Percentiles rank a stretch among this genome's conserved stretches.
Evolutionary conservation across 1,140 invertebrate species (phyloP).

Genomic region (Drosophila baimaii): DNA sequence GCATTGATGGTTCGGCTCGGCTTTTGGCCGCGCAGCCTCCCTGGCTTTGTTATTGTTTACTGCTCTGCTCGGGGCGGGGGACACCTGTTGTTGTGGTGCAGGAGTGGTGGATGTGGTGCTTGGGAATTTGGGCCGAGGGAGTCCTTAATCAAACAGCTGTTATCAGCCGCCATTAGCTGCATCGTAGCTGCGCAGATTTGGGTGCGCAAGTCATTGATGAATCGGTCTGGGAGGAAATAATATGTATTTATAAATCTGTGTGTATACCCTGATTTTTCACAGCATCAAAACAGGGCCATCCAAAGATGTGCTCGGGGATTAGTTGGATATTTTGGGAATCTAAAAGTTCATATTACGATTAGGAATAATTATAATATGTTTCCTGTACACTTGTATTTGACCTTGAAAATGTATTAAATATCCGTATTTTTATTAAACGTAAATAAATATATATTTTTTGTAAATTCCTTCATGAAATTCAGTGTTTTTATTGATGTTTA

Average conservation of each 20-base stretch:
- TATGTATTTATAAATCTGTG: slow-evolving; percentile 6
- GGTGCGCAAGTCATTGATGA: slow-evolving; percentile 74
- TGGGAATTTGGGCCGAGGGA: slow-evolving; percentile 17
- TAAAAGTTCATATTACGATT: slow-evolving; percentile 11
- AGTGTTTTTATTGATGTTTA: not conserved
- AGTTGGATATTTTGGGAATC: not conserved
- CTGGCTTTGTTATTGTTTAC: slow-evolving; percentile 46
- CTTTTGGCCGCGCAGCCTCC: slow-evolving; percentile 68
- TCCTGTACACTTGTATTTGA: not conserved
- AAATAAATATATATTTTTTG: not conserved
- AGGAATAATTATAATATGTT: not conserved
- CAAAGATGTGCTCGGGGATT: not conserved
- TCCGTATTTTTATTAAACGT: not conserved
- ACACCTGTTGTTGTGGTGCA: slow-evolving; percentile 52
- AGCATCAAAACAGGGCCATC: slow-evolving; percentile 14
- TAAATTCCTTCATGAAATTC: not conserved
- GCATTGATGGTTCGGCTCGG: slow-evolving; percentile 18
- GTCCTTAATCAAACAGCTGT: slow-evolving; percentile 53
- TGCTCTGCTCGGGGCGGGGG: not conserved
- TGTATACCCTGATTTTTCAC: not conserved
- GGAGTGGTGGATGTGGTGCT: slow-evolving; percentile 24
- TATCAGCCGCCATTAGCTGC: slow-evolving; percentile 18
- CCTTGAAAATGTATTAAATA: slow-evolving; percentile 6
- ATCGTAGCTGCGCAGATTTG: slow-evolving; percentile 49
- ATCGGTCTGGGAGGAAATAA: slow-evolving; percentile 1